Evolutionary conservation across 2,888 invertebrate genomes (phyloP), one percentile per base, ranked within the genome.

Genomic region (Latheticus oryzae): DNA sequence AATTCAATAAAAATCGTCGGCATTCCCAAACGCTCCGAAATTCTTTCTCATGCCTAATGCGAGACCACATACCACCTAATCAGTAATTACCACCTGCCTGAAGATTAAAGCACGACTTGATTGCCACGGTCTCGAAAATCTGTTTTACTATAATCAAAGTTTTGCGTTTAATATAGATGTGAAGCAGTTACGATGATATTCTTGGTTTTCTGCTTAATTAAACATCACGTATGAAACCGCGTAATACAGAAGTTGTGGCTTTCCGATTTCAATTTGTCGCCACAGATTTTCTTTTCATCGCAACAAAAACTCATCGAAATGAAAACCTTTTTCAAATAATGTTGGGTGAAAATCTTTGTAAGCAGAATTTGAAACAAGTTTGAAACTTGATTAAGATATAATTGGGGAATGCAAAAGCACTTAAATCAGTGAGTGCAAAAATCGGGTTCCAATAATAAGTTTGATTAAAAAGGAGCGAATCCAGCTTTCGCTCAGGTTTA

Each of bases 361-460:
- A 17, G 35, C 8, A 17, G 3, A 2, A 17, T 17, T 13, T n/a
- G 13, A 16, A 35, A n/a, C n/a, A n/a, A 40, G 13, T 21, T 24
- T 5, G n/a, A 9, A 28, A 45, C 17, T 32, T 47, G 47, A 47
- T 33, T 33, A 35, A 47, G 47, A 47, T 15, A 28, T 30, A 38
- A 38, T 38, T 21, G 7, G 21, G 21, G 13, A 38, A 38, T 23
- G 23, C 12, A 9, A 40, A 5, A 5, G 16, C 35, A 35, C 16
- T 5, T 32, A 13, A 32, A 32, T 4, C n/a, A n/a, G 3, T 7
- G 15, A 7, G 13, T 2, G 5, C 1, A 33, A 33, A 33, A 33
- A 33, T 35, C 17, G 35, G 17, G 17, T n/a, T 13, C 7, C 38
- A 13, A 38, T 35, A 35, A 35, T 9, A 17, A 42, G 26, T 47